Evolutionary conservation across 2,888 invertebrate genomes (phyloP), one percentile per base, ranked within the genome.

Genomic region (Drosophila kuntzei): DNA sequence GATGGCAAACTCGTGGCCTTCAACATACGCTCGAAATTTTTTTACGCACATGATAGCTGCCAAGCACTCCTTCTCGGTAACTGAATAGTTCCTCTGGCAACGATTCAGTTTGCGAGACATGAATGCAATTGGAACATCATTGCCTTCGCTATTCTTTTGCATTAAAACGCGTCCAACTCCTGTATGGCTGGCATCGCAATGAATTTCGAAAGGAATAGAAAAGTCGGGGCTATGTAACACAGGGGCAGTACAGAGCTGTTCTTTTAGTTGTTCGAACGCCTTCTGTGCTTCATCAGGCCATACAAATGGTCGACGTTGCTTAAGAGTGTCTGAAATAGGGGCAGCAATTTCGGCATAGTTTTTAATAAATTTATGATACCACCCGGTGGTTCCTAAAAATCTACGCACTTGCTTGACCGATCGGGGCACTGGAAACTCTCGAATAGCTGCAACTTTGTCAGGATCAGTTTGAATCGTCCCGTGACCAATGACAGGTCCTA

Each of bases 21-120:
- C 41, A 6, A 20, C 41, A 41, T 41, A 41, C 11, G 41, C 41
- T 20, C 20, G 9, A 20, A 41, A 41, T 11, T 34, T 34, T 41
- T 41, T 41, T 11, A 18, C 9, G 18, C 41, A 41, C 18, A n/a
- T n/a, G n/a, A n/a, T n/a, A n/a, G n/a, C n/a, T n/a, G n/a, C n/a
- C n/a, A n/a, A n/a, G n/a, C n/a, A n/a, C n/a, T n/a, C n/a, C n/a
- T n/a, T n/a, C n/a, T n/a, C n/a, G n/a, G n/a, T n/a, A n/a, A n/a
- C n/a, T n/a, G n/a, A n/a, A n/a, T n/a, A n/a, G n/a, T n/a, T n/a
- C n/a, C n/a, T n/a, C n/a, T n/a, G n/a, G n/a, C n/a, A n/a, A n/a
- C n/a, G n/a, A n/a, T n/a, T n/a, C n/a, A n/a, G n/a, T n/a, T n/a
- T n/a, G n/a, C n/a, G n/a, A n/a, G n/a, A n/a, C n/a, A n/a, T n/a